Base-by-base conservation (phyloP, 1,140 invertebrate genomes). In the Aphidius gifuensis region DNA sequence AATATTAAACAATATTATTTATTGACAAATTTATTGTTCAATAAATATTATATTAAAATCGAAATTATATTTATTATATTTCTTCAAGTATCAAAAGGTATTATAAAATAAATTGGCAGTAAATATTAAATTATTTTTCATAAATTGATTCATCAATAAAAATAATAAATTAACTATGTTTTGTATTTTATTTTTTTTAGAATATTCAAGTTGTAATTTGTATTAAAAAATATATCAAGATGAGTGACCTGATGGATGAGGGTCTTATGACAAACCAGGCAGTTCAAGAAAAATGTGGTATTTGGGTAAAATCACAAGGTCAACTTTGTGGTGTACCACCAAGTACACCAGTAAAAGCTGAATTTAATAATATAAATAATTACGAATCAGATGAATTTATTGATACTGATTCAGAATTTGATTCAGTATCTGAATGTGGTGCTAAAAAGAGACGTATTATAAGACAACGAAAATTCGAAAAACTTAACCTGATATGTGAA, bases 361-460 rank as follows among this genome's bases (percentile, higher is more conserved):
- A 66, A 58, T 4, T 32, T 32, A 4, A 32, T 32, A 32, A 62
- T 1, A 16, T 16, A 0, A 6, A 11, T 6, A 59, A 62, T 1
- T 60, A 47, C 49, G 64, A 72, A 59, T 58, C 57, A 16, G 77
- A 79, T 2, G 73, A 74, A 21, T 73, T 64, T 39, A 73, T 67
- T 40, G 72, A 76, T 11, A 79, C 78, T 1, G 78, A 80, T 66
- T 79, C 78, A 0, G 78, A 80, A 53, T 80, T 81, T 56, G 74
- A 78, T 64, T 81, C 80, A 0, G 76, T 81, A 5, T 80, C 78
- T 0, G 77, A 79, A 59, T 79, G 76, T 60, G 78, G 77, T 6
- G 64, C 66, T 11, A 81, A 80, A 47, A 74, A 63, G 58, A 66
- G 74, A 3, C 69, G 74, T 58, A 32, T 76, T 6, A 72, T 62